Evolutionary conservation across 2,113 vertebrate genomes (phyloP).

Genomic region (Pseudorectes ferrugineus): DNA sequence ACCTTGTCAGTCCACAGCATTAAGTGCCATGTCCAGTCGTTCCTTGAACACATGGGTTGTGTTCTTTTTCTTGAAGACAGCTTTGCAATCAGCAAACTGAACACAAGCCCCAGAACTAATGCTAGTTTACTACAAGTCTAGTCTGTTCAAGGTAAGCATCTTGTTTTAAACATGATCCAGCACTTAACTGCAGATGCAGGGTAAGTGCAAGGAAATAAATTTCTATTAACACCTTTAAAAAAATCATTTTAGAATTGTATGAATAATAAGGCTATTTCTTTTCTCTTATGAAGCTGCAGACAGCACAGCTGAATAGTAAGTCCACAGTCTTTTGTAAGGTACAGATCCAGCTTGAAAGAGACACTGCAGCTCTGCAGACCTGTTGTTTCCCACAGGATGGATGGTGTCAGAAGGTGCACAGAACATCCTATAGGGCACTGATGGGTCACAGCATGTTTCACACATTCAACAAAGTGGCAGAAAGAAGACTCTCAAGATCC

Average conservation of each 20-base stretch:
- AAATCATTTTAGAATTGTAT: neutral
- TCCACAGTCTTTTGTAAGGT: neutral
- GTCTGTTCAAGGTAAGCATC: neutral
- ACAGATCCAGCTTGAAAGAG: neutral
- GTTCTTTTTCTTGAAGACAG: neutral
- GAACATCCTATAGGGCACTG: neutral
- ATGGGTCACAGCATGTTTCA: neutral
- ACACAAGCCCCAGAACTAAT: neutral
- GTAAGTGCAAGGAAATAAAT: neutral
- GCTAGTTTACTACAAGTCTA: neutral
- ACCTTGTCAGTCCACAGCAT: no score
- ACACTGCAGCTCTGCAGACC: neutral
- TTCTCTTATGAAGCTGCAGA: neutral
- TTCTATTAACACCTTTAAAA: neutral
- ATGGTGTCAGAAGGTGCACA: neutral
- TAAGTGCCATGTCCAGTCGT: neutral
- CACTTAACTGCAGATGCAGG: neutral
- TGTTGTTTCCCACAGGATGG: neutral
- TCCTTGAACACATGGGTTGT: neutral
- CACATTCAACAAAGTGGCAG: neutral
- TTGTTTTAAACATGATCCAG: neutral
- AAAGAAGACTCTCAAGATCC: neutral
- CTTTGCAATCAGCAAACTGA: neutral
- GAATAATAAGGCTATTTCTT: neutral
- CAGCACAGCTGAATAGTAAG: neutral